Evolutionary conservation across 1,140 invertebrate species (phyloP), one percentile per base, ranked within the genome.

Genomic region (Bombus terrestris): DNA sequence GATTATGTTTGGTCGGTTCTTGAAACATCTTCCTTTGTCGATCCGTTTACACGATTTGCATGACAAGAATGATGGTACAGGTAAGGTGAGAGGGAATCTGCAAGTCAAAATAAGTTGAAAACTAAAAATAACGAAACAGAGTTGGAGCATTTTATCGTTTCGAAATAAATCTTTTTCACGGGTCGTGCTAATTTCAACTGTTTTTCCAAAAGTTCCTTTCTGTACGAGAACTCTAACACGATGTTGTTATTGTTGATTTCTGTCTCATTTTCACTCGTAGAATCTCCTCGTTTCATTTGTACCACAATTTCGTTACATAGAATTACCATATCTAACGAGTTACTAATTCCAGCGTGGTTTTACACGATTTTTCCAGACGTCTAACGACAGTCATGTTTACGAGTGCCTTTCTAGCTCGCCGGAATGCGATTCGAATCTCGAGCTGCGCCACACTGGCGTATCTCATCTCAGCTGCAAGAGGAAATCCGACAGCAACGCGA

Each of bases 391-490:
- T 62, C 92, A 96, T 89, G 96, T 96, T 78, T 97, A 97, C 86
- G 97, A 97, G 91, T 97, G 96, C 88, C 95, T 97, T 64, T 97
- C 96, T 6, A 97, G 96, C 88, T 97, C 96, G 9, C 96, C 96
- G 0, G 96, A 97, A 93, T 97, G 96, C 87, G 96, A 97, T 88
- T 95, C 95, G 66, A 96, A 92, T 91, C 88, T 94, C 35, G 94
- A 95, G 69, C 91, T 95, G 6, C 94, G 94, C 71, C 94, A 94
- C 86, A 90, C 87, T 32, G 69, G 53, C 25, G 91, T 88, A 75
- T 93, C 89, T 37, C 92, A 81, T 81, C 68, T 80, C 47, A 71
- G 90, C 15, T 91, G 91, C 84, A 94, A 95, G 78, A 92, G 95
- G 84, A 95, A 95, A 87, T 96, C 96, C 32, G 95, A 96, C 88